A percentile compares a stretch with the other conserved stretches of the same genome.
phyloP scores from a whole-genome alignment of 92 coral and sea anemone species.

The Desmophyllum pertusum region DNA sequence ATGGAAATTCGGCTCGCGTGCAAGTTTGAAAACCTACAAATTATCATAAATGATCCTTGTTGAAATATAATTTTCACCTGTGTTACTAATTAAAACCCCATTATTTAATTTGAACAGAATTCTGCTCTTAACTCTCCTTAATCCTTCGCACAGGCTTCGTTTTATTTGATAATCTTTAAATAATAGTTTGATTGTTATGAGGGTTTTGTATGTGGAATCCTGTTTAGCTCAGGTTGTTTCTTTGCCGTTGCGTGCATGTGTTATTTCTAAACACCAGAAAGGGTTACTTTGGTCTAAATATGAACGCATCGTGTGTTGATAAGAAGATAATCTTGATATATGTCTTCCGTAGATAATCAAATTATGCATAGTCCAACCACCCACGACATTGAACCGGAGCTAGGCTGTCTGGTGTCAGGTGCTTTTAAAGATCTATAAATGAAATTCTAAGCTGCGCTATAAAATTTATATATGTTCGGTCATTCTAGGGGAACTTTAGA shows the following conservation, averaged over 20 bases:
- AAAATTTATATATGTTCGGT: no score
- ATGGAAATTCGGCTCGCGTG: constrained; percentile 1
- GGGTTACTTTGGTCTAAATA: background rate
- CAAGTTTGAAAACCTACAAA: background rate
- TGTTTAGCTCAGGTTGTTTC: background rate
- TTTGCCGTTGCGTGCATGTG: background rate
- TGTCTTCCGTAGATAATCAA: no score
- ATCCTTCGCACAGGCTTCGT: background rate
- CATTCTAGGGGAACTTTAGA: no score
- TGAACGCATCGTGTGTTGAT: background rate
- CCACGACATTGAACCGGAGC: no score
- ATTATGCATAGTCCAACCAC: no score
- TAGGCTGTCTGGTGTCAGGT: no score
- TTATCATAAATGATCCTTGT: background rate
- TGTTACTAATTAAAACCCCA: background rate
- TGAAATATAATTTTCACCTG: constrained; percentile 2
- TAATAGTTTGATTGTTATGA: background rate
- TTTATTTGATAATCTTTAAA: background rate
- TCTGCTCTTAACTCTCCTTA: background rate
- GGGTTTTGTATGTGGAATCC: background rate
- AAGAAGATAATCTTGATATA: constrained; percentile 3
- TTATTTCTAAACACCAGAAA: background rate
- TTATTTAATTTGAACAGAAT: background rate
- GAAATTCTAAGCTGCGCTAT: no score
- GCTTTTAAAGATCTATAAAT: no score